Conservation (phyloP, 2,797 vertebrate species). For the Stomatorhinus walkeri region DNA sequence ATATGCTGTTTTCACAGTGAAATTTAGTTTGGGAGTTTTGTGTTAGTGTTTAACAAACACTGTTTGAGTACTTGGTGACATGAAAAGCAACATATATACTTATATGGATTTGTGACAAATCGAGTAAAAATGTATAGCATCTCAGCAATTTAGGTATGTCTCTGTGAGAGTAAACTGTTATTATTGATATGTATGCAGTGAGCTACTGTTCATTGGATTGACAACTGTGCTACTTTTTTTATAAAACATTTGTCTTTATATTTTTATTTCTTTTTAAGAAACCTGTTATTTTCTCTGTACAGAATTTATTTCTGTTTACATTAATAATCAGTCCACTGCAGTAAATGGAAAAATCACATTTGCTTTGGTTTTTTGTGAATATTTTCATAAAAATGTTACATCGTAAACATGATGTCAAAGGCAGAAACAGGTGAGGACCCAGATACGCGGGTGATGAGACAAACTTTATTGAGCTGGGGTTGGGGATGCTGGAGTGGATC, state of each 20-base stretch:
- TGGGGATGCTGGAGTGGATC: too few species aligned
- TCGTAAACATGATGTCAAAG: not conserved
- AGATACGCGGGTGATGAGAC: too few species aligned
- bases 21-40: slow-evolving; percentile 27
- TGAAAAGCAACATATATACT: slow-evolving; percentile 31
- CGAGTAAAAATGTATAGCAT: slow-evolving; percentile 64
- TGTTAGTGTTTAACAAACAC: slow-evolving; percentile 41
- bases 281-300: not conserved
- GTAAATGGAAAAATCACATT: not conserved
- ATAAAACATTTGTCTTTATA: not conserved
- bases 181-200: slow-evolving; percentile 60
- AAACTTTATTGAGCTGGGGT: too few species aligned
- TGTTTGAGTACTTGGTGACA: slow-evolving; percentile 43
- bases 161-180: slow-evolving; percentile 72
- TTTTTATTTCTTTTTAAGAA: slow-evolving; percentile 8
- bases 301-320: not conserved
- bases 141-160: slow-evolving; percentile 57
- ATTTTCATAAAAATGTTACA: not conserved
- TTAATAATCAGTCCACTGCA: not conserved
- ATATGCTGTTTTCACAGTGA: slow-evolving; percentile 54
- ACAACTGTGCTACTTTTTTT: not conserved
- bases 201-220: slow-evolving; percentile 4
- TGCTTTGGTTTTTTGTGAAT: not conserved
- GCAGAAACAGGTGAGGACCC: too few species aligned
- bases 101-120: slow-evolving; percentile 29